phyloP scores from a whole-genome alignment of 2,113 vertebrate species.

The Neolamprologus sp. region DNA sequence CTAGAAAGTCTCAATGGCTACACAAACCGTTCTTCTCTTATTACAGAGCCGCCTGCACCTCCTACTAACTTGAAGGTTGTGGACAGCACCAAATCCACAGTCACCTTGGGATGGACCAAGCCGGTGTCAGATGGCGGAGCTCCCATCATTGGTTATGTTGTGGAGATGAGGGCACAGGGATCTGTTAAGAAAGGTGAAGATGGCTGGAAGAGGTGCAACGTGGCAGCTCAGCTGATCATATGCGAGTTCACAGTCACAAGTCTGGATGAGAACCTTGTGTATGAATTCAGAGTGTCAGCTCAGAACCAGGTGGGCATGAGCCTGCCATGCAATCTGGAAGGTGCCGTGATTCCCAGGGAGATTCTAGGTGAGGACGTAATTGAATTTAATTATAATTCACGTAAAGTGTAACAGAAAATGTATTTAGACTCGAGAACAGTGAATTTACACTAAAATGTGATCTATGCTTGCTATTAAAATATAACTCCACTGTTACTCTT shows the following conservation, averaged over 20 bases:
- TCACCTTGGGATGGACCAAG: constrained; percentile 89
- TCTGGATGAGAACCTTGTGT: constrained; percentile 83
- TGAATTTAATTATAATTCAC: neutral
- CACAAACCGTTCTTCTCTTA: neutral
- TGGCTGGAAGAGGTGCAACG: constrained; percentile 92
- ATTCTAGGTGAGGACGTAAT: constrained; percentile 79
- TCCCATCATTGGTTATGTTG: constrained; percentile 92
- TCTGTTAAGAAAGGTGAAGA: constrained; percentile 81
- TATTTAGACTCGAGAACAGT: neutral
- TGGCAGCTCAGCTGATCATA: constrained; percentile 86
- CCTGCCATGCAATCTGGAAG: constrained; percentile 84
- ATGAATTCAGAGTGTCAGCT: constrained; percentile 94
- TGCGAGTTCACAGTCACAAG: constrained; percentile 88
- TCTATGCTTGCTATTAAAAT: neutral
- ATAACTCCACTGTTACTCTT: constrained; percentile 2
- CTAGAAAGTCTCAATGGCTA: neutral
- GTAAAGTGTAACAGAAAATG: neutral
- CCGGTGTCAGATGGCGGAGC: constrained; percentile 90
- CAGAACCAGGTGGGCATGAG: constrained; percentile 97
- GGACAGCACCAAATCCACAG: constrained; percentile 86
- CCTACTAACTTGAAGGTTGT: constrained; percentile 87
- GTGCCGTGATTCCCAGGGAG: constrained; percentile 86
- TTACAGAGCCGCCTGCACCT: constrained; percentile 88
- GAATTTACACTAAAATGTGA: neutral
- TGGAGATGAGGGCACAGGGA: constrained; percentile 84